Conservation (phyloP, 2,113 vertebrate species). For the Campylorhamphus procurvoides region DNA sequence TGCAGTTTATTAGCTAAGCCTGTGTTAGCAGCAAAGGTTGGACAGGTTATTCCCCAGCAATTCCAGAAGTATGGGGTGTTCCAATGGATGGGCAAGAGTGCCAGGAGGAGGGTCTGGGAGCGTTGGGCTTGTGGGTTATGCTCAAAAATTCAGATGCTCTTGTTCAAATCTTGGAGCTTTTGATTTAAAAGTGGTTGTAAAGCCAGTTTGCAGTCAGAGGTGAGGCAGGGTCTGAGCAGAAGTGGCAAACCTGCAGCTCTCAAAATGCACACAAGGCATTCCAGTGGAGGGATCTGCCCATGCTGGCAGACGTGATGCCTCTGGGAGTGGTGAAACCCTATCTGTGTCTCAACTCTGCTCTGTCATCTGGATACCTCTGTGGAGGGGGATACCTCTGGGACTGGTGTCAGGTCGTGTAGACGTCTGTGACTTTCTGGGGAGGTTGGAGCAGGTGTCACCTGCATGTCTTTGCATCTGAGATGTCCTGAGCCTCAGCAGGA, state of each 20-base stretch:
- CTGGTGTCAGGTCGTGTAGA: not conserved
- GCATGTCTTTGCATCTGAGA: not conserved
- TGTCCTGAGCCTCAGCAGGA: not conserved
- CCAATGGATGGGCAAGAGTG: rapidly evolving
- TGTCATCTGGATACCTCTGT: not conserved
- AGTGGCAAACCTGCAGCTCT: not conserved
- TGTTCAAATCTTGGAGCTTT: not conserved
- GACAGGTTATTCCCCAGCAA: not conserved
- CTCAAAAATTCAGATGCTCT: not conserved
- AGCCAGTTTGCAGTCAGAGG: not conserved
- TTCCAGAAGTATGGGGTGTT: not conserved
- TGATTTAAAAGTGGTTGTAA: not conserved
- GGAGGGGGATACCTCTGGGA: not conserved
- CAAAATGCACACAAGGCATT: rapidly evolving
- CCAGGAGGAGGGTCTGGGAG: not conserved
- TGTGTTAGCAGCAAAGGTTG: not conserved
- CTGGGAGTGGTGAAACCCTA: not conserved
- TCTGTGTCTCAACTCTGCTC: not conserved
- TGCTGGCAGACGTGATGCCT: not conserved
- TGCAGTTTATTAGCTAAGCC: not conserved
- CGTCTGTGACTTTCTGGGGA: not conserved
- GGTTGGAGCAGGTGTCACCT: not conserved
- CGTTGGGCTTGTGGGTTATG: rapidly evolving
- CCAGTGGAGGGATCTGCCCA: not conserved
- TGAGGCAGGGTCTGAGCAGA: not conserved